phyloP scores from a whole-genome alignment of 2,797 vertebrate genomes.

The Crax fasciolata region DNA sequence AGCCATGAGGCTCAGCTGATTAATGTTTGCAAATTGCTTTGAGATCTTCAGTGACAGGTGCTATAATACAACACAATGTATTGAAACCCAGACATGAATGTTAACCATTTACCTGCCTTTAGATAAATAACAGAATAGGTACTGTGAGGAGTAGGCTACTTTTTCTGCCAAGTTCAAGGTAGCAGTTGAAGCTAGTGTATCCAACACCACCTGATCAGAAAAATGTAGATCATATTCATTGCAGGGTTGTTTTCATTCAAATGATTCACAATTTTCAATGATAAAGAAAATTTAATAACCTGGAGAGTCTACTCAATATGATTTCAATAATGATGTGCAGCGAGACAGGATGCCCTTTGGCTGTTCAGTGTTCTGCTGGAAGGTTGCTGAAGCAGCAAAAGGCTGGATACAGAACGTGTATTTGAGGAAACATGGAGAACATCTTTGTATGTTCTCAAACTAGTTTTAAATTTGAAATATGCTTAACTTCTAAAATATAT shows the following conservation, averaged over 20 bases:
- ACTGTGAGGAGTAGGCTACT: background rate
- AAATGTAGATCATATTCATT: background rate
- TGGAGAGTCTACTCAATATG: background rate
- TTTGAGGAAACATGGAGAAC: background rate
- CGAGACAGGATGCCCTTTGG: background rate
- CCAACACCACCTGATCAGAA: background rate
- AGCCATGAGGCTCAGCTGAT: background rate
- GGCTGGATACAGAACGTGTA: background rate
- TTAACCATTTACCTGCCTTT: background rate
- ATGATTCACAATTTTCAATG: constrained; percentile 10
- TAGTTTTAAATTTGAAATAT: background rate
- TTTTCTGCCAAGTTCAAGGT: background rate
- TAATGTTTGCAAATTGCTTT: background rate
- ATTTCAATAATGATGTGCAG: background rate
- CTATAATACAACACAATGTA: background rate
- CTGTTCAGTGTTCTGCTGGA: background rate
- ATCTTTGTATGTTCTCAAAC: background rate
- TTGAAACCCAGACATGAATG: background rate
- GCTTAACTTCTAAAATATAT: background rate
- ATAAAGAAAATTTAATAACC: background rate
- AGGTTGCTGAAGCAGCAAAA: constrained; percentile 3
- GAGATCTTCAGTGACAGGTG: constrained; percentile 36
- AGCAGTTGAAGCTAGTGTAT: background rate
- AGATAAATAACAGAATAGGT: background rate
- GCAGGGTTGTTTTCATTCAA: background rate